Evolutionary conservation across 35 echinoderm and acorn worm genomes (phyloP), one percentile per base, ranked within the genome.

Genomic region (Ptychodera flava): DNA sequence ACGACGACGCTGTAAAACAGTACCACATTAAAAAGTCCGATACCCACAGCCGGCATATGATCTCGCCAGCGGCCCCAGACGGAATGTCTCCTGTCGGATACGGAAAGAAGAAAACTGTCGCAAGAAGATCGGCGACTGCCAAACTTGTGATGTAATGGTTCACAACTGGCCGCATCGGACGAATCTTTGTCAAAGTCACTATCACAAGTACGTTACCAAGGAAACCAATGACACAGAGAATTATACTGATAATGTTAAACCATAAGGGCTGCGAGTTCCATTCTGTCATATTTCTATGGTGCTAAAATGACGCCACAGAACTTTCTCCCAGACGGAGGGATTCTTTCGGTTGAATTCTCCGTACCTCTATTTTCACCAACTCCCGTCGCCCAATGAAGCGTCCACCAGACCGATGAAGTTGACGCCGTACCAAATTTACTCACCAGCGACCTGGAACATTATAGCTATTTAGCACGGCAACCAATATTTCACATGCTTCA

Each of bases 61-160:
- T 78, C 75, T 99, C 96, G 34, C 90, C 96, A 15, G 85, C 90
- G 1, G 90, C 35, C 0, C 31, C 6, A 32, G 85, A 79, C 29
- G 75, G 15, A 32, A 92, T 92, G 16, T 88, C 77, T 32, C 38
- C 16, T 36, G 31, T 35, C 45, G 45, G 45, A 22, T 64, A 64
- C 6, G 45, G 45, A 22, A 99, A 81, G 15, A 99, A 33, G 31
- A 89, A 84, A 34, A 99, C 31, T 16, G 91, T 91, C 1, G 96
- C 93, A 29, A 87, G 33, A 1, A 99, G 80, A 78, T 99, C 96
- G 0, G 96, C 96, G 0, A 92, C 38, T 28, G 96, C 96, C 16
- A 99, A 80, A 81, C 92, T 99, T 79, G 94, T 34, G 33, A 99
- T 99, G 33, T 94, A 82, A 37, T 94, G 94, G 83, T 99, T 99